phyloP scores from a whole-genome alignment of 2,797 vertebrate species.

The Notolepis coatsorum region DNA sequence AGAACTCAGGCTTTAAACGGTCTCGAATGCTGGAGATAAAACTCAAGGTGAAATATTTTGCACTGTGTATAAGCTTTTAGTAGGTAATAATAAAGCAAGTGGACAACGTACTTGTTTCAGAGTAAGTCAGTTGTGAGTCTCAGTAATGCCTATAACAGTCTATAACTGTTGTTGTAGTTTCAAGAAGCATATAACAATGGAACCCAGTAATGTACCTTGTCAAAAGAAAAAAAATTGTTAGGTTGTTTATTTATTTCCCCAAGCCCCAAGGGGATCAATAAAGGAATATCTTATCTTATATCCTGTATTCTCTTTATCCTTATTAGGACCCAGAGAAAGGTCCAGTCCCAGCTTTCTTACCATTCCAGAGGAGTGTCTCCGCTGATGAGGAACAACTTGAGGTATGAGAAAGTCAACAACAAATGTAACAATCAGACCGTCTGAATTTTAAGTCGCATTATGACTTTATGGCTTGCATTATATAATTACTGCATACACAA shows the following conservation, averaged over 20 bases:
- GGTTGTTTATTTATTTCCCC: no score
- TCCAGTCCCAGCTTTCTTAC: conserved; percentile 89
- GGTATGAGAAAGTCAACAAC: conserved; percentile 67
- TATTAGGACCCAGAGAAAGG: conserved; percentile 94
- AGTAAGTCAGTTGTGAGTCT: no score
- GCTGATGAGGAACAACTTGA: conserved; percentile 89
- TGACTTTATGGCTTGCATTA: no score
- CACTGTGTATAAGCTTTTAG: not conserved
- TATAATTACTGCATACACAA: not conserved
- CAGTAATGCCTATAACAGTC: no score
- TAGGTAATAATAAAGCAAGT: no score
- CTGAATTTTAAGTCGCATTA: not conserved
- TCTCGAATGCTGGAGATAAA: conserved; percentile 93
- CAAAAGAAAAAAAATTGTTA: no score
- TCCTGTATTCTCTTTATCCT: conserved; percentile 12
- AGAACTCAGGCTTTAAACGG: conserved; percentile 95
- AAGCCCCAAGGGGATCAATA: no score
- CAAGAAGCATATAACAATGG: no score
- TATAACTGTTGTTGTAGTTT: no score
- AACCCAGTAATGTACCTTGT: no score
- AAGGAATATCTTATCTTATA: no score
- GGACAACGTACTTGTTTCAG: no score
- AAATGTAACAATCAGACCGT: not conserved
- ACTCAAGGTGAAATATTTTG: conserved; percentile 82
- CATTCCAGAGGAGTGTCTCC: conserved; percentile 93